phyloP scores from a whole-genome alignment of 1,140 invertebrate species.

The Drosophila suzukii region DNA sequence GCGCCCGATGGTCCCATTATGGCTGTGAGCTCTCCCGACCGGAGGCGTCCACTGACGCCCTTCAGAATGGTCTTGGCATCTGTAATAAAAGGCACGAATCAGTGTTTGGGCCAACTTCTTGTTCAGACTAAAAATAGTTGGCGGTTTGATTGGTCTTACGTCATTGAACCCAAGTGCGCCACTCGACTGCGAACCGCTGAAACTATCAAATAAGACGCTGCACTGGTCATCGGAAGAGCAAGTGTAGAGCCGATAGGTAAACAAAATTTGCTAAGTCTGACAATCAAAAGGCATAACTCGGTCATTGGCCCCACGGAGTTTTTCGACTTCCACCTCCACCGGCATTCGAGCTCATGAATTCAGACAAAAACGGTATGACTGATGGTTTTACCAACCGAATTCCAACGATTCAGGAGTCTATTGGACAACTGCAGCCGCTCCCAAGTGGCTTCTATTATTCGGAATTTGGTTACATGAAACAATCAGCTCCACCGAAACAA shows the following conservation, averaged over 20 bases:
- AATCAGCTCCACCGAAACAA: background rate
- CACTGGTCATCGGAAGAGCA: constrained; percentile 8
- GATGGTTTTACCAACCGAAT: background rate
- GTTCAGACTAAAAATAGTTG: constrained; percentile 30
- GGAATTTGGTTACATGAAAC: constrained; percentile 1
- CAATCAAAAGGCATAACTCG: constrained; percentile 26
- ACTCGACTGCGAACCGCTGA: background rate
- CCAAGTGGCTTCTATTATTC: no score
- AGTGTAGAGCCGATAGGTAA: constrained; percentile 32
- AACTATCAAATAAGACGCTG: constrained; percentile 19
- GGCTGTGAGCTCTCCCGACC: constrained; percentile 94
- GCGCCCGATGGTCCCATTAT: constrained; percentile 98
- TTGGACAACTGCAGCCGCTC: background rate
- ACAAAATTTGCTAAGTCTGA: constrained; percentile 25
- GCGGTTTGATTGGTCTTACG: constrained; percentile 6
- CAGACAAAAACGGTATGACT: background rate
- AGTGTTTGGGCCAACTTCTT: constrained; percentile 4
- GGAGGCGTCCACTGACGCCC: constrained; percentile 91
- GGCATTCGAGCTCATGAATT: background rate
- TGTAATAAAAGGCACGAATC: constrained; percentile 84
- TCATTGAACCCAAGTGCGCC: constrained; percentile 24
- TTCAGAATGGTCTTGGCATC: constrained; percentile 93
- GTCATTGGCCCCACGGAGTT: constrained; percentile 40
- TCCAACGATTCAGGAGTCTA: background rate
- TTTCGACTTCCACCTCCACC: constrained; percentile 12